Evolutionary conservation across 2,888 invertebrate species (phyloP), one percentile per base, ranked within the genome.

Genomic region (Cinara cedri): DNA sequence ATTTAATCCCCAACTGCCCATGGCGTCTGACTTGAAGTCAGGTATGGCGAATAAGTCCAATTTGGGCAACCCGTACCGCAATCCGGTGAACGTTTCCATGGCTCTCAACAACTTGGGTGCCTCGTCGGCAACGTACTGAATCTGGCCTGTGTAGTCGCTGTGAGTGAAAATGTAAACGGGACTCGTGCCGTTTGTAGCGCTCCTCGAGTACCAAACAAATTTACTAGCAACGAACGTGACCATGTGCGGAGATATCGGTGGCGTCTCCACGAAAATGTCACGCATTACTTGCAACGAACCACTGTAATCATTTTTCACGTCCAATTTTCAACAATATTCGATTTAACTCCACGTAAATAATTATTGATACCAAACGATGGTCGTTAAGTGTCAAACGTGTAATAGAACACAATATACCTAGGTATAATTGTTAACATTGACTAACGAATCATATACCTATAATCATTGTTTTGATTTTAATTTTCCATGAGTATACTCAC

Each of bases 151-250:
- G 10, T 19, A 19, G 3, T 55, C 55, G 1, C 14, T 0, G 8
- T 16, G 24, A 8, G 75, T 11, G 26, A 66, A 76, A 14, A 42
- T 21, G 21, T 55, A n/a, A 2, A 76, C 3, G 9, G 13, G 13
- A 19, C 60, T 62, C 1, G 2, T 0, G 3, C 21, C 21, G 13
- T 13, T 9, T 0, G 16, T 11, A 1, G 16, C 24, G 10, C 21
- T 19, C 4, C 14, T n/a, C 3, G 21, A 19, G 19, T 14, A 49
- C 13, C 13, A 13, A 1, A 10, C 19, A 83, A 93, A 94, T 85
- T 94, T 93, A 0, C 92, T 92, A 14, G 96, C 90, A 0, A 93
- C 90, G 84, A 93, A 94, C 0, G 95, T 95, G 6, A 95, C 91
- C 54, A 96, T 87, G 84, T 96, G 96, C 0, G 83, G 82, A 13